Conservation (phyloP, 1,140 invertebrate species). For the Tetraneura akinire region DNA sequence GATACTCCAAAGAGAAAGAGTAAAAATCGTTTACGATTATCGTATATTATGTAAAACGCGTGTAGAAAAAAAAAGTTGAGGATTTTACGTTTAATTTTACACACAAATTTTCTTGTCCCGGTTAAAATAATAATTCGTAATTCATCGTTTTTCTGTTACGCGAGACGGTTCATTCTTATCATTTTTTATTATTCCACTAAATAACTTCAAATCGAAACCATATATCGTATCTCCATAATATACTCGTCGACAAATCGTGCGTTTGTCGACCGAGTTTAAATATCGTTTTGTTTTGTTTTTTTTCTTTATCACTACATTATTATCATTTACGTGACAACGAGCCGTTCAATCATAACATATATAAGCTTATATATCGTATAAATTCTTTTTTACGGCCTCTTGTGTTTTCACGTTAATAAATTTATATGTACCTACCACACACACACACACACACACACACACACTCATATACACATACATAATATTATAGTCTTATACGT, state of each 20-base stretch:
- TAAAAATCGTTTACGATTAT: conserved; percentile 25
- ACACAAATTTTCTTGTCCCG: too few relatives aligned
- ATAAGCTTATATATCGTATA: too few relatives aligned
- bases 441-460: conserved; percentile 1
- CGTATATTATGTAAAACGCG: conserved; percentile 36
- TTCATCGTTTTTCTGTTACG: too few relatives aligned
- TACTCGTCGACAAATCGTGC: too few relatives aligned
- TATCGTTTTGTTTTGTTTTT: background rate
- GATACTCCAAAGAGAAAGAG: background rate
- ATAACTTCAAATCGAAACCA: too few relatives aligned
- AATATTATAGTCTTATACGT: too few relatives aligned
- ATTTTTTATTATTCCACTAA: too few relatives aligned
- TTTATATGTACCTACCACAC: background rate
- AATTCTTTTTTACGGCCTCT: background rate
- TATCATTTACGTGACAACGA: background rate
- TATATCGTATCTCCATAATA: too few relatives aligned
- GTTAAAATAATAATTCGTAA: too few relatives aligned
- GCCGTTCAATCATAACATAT: background rate
- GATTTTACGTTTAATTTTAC: background rate
- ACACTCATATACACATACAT: too few relatives aligned
- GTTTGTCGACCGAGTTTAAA: too few relatives aligned
- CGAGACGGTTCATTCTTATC: too few relatives aligned
- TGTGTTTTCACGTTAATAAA: background rate
- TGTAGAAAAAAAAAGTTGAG: conserved; percentile 4
- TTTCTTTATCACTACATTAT: background rate